Conservation (phyloP, 2,888 invertebrate species). For the Drosophila mayaguana region DNA sequence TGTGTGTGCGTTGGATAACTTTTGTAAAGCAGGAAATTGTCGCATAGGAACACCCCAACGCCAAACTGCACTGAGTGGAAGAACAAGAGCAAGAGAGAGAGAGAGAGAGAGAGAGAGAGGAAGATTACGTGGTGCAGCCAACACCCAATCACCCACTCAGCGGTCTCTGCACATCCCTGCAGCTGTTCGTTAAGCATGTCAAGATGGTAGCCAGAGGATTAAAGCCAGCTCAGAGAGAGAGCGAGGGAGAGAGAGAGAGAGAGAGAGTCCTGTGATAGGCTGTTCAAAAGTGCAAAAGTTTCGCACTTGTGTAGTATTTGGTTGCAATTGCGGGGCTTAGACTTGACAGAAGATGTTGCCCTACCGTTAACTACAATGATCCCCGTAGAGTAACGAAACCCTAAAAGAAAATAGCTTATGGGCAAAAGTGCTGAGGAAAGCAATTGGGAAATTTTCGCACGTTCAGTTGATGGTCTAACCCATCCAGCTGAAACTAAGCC, state of each 20-base stretch:
- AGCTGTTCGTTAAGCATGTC: background rate
- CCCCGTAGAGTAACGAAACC: background rate
- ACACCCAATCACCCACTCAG: constrained; percentile 15
- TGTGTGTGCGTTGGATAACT: constrained; percentile 49
- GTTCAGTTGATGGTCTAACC: background rate
- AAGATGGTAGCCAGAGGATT: constrained; percentile 44
- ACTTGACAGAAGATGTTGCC: background rate
- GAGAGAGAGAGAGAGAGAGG: background rate
- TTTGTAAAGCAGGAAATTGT: constrained; percentile 76
- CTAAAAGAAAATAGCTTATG: background rate
- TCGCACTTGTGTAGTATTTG: background rate
- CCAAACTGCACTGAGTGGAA: background rate
- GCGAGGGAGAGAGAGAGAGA: too few relatives aligned
- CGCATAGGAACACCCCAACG: constrained; percentile 65
- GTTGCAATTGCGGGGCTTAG: background rate
- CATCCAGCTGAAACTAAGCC: background rate
- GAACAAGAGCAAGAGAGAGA: background rate
- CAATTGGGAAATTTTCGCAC: background rate
- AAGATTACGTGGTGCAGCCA: background rate
- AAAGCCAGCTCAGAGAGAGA: background rate
- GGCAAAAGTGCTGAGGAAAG: background rate
- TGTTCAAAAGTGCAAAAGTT: background rate
- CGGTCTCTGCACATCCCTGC: constrained; percentile 35
- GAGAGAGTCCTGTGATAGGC: constrained; percentile 34
- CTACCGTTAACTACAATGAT: background rate